Conservation (phyloP, 2,888 invertebrate genomes). For the Emmelina monodactyla region DNA sequence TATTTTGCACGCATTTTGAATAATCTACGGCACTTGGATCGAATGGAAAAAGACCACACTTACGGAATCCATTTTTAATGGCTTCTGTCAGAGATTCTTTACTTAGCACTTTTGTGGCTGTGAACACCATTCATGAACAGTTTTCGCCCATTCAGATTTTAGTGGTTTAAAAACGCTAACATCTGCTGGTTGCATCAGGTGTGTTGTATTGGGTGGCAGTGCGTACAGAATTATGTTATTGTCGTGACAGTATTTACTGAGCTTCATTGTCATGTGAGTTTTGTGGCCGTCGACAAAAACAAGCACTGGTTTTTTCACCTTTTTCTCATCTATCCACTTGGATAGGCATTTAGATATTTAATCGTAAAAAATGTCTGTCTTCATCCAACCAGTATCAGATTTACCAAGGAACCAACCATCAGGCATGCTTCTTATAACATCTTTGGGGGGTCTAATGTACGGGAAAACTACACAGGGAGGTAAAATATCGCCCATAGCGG, state of each 20-base stretch:
- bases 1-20: not conserved
- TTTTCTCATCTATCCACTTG: conserved; percentile 8
- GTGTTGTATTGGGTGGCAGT: conserved; percentile 13
- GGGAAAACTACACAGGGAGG: conserved; percentile 17
- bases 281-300: conserved; percentile 14
- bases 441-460: conserved; percentile 12
- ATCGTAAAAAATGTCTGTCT: conserved; percentile 9
- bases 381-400: conserved; percentile 14
- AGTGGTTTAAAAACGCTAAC: conserved; percentile 13
- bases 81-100: not conserved
- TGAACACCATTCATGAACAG: conserved; percentile 3
- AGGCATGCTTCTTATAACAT: conserved; percentile 11
- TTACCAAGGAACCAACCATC: conserved; percentile 10
- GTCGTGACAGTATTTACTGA: conserved; percentile 10
- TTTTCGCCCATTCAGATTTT: conserved; percentile 7
- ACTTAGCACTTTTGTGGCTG: conserved; percentile 5
- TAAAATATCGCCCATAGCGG: conserved; percentile 15
- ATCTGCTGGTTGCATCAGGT: conserved; percentile 13
- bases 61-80: not conserved
- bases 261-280: conserved; percentile 7
- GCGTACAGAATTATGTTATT: conserved; percentile 11
- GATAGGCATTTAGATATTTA: conserved; percentile 11
- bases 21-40: not conserved
- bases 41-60: not conserved
- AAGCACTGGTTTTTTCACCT: conserved; percentile 10